These are phyloP conservation scores for Graptemys geographica DNA, from an alignment of 2,797 vertebrate species.

Conservation along the genomic window DNA sequence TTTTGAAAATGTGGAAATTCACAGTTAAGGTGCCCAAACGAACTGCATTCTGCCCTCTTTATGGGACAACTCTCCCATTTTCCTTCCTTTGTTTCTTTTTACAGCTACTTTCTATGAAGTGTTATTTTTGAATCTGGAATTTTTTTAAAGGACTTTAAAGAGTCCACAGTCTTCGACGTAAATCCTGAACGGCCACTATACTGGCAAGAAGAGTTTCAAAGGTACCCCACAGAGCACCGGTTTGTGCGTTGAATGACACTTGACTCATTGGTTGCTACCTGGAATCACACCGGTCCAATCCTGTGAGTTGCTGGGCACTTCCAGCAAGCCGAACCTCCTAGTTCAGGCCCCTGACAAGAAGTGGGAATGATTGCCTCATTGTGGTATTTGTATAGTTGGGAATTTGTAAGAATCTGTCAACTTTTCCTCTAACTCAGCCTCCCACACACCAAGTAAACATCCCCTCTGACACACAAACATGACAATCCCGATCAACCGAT, in stretches of 20 bases:
- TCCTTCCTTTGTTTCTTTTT: fast-evolving
- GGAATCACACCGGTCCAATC: neutral
- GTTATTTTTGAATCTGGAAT: neutral
- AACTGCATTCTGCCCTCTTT: neutral
- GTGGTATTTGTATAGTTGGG: neutral
- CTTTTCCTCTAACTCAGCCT: neutral
- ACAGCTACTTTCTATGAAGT: neutral
- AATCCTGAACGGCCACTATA: neutral
- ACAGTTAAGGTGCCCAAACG: fast-evolving
- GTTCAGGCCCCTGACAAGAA: neutral
- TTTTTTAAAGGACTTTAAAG: neutral
- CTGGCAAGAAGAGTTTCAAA: neutral
- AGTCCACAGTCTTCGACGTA: neutral
- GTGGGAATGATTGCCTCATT: neutral
- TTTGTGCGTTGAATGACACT: neutral
- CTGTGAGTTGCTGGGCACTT: neutral
- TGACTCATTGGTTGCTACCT: neutral
- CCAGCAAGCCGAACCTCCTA: neutral
- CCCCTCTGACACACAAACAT: neutral
- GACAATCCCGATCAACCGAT: neutral
- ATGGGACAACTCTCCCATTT: neutral
- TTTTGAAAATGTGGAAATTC: neutral
- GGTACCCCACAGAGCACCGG: neutral
- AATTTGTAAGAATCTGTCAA: neutral
- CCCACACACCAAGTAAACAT: neutral